These are phyloP conservation scores for Tamandua tetradactyla DNA, from an alignment of 2,797 vertebrate species.

Conservation along the genomic window DNA sequence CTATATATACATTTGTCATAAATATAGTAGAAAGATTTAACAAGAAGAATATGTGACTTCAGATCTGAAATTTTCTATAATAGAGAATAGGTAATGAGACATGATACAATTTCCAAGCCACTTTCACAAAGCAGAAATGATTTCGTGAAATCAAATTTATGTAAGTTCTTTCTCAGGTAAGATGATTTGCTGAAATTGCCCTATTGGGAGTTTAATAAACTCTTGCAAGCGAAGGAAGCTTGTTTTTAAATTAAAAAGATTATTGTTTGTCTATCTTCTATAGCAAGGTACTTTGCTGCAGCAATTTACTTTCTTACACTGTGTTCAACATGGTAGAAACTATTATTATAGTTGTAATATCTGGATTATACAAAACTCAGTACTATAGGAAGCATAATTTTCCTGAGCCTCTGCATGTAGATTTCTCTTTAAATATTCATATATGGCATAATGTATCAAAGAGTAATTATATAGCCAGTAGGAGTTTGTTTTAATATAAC, in stretches of 20 bases:
- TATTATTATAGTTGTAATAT: neutral
- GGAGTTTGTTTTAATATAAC: neutral
- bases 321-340: neutral
- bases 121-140: constrained; percentile 10
- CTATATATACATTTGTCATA: neutral
- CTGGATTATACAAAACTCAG: neutral
- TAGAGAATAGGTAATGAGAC: neutral
- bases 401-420: neutral
- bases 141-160: constrained; percentile 34
- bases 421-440: neutral
- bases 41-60: neutral
- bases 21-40: neutral
- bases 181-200: constrained; percentile 35
- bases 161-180: constrained; percentile 14
- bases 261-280: neutral
- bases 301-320: constrained; percentile 6
- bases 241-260: constrained; percentile 51
- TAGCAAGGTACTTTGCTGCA: neutral
- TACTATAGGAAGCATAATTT: neutral
- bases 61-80: constrained; percentile 4
- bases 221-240: constrained; percentile 16
- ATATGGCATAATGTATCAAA: neutral
- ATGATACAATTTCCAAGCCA: neutral
- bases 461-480: neutral
- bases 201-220: constrained; percentile 38